Evolutionary conservation across 2,888 invertebrate species (phyloP).

Genomic region (Nematopogon swammerdamellus): DNA sequence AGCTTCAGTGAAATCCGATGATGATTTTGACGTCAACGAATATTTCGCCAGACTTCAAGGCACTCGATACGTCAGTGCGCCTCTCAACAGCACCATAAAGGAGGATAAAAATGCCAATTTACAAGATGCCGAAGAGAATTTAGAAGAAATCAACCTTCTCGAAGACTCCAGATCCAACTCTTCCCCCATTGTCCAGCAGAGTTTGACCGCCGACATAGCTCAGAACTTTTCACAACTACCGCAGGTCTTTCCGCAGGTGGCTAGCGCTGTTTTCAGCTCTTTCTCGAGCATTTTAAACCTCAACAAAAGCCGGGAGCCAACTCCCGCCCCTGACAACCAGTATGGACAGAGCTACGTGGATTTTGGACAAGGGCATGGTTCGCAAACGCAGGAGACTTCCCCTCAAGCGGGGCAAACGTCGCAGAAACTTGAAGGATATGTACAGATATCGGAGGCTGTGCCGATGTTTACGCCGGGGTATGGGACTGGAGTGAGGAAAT

Average conservation of each 20-base stretch:
- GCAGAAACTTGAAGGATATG: not conserved
- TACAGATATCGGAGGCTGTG: not conserved
- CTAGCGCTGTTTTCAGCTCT: conserved; percentile 62
- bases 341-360: not conserved
- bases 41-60: conserved; percentile 47
- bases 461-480: not conserved
- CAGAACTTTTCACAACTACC: conserved; percentile 57
- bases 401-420: too few relatives aligned
- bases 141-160: conserved; percentile 41
- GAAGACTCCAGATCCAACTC: conserved; percentile 21
- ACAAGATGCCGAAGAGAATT: conserved; percentile 33
- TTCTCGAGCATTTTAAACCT: conserved; percentile 51
- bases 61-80: conserved; percentile 42
- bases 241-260: conserved; percentile 55
- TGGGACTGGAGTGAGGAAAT: not conserved
- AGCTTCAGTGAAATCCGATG: conserved; percentile 26
- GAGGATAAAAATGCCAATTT: conserved; percentile 50
- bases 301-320: conserved; percentile 33
- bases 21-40: conserved; percentile 49
- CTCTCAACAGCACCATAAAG: conserved; percentile 32
- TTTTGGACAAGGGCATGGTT: not conserved
- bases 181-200: conserved; percentile 23
- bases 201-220: conserved; percentile 46
- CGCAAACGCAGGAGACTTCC: not conserved
- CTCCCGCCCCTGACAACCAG: not conserved